Percentiles rank a stretch among this genome's conserved stretches.
Evolutionary conservation across 2,888 invertebrate species (phyloP).

Genomic region (Beris morrisii): DNA sequence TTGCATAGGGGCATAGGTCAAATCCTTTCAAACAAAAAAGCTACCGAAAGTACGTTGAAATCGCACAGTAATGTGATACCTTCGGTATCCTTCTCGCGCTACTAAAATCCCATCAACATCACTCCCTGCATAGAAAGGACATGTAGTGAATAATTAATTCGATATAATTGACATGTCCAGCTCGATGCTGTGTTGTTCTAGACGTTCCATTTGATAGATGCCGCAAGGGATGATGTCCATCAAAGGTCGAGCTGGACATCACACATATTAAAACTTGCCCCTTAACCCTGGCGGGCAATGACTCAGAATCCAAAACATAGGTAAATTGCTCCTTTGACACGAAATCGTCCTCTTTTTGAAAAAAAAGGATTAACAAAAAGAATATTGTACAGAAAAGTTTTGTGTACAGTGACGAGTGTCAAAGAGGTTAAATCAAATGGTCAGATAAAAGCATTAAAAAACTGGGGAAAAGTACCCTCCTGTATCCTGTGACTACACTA

Average conservation of each 20-base stretch:
- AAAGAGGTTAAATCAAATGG: constrained; percentile 43
- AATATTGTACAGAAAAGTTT: constrained; percentile 15
- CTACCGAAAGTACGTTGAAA: background rate
- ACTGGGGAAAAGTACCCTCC: too few relatives aligned
- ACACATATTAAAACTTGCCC: background rate
- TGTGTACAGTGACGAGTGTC: constrained; percentile 26
- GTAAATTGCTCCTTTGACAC: too few relatives aligned
- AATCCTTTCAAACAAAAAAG: too few relatives aligned
- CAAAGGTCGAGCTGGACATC: constrained; percentile 17
- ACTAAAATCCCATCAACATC: background rate
- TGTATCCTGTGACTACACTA: too few relatives aligned
- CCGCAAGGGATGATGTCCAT: constrained; percentile 5
- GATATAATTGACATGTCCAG: constrained; percentile 39
- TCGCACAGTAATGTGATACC: background rate
- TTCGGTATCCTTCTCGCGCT: background rate
- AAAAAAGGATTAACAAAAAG: background rate
- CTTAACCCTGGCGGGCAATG: too few relatives aligned
- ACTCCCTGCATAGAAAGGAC: background rate
- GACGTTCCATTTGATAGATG: constrained; percentile 18
- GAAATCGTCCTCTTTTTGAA: background rate
- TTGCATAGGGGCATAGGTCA: too few relatives aligned
- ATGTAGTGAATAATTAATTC: constrained; percentile 38
- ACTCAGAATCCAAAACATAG: too few relatives aligned
- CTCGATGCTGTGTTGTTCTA: constrained; percentile 11
- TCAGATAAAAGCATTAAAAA: constrained; percentile 39